These are phyloP conservation scores for Hydractinia echinata DNA, from an alignment of 30 jellyfish, hydroid and myxozoan species.

Conservation along the genomic window DNA sequence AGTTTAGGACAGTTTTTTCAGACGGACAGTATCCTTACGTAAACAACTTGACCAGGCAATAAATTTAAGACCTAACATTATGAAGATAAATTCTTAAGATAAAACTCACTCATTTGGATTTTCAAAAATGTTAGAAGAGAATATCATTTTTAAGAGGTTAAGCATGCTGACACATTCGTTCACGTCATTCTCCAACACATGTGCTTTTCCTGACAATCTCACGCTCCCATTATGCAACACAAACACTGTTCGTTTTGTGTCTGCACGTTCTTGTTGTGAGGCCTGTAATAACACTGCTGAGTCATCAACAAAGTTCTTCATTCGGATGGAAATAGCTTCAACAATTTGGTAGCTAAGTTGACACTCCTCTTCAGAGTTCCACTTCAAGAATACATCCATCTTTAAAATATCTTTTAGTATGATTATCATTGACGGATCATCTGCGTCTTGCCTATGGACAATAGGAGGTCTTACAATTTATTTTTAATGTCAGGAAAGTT, in stretches of 20 bases:
- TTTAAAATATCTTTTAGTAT: neutral
- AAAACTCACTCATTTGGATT: conserved; percentile 1
- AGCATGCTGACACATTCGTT: conserved; percentile 4
- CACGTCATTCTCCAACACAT: conserved; percentile 6
- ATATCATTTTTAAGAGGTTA: neutral
- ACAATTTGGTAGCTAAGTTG: neutral
- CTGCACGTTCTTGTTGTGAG: conserved; percentile 11
- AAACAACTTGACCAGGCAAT: no score
- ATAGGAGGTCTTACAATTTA: no score
- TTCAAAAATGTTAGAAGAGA: neutral
- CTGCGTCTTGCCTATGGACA: neutral
- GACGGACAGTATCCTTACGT: no score
- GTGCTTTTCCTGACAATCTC: conserved; percentile 29
- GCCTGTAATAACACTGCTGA: conserved; percentile 12
- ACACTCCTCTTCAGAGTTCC: neutral
- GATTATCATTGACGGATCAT: neutral
- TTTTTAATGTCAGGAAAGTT: no score
- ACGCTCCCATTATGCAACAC: conserved; percentile 8
- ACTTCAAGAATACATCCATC: conserved; percentile 9
- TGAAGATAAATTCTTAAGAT: no score
- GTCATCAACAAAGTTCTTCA: neutral
- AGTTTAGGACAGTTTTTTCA: no score
- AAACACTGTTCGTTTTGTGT: conserved; percentile 17
- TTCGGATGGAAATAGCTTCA: neutral
- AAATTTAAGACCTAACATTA: no score